Base-by-base conservation (phyloP, 1,140 invertebrate genomes). In the Bombus fervidus region DNA sequence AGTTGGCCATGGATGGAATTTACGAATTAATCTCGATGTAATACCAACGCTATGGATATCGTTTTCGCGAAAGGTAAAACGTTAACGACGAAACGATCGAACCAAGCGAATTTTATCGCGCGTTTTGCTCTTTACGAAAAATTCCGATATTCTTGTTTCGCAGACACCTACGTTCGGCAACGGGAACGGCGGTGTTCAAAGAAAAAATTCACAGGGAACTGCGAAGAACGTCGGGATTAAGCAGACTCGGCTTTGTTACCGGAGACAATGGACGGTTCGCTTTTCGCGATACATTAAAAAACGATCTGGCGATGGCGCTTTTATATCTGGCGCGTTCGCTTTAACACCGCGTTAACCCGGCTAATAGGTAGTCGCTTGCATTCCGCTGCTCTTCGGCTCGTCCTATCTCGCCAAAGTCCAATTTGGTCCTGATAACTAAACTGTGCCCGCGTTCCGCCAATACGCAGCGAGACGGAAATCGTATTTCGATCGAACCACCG, bases 401-500 rank as follows among this genome's bases (percentile, higher is more conserved):
- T 22, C 18, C 34, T 18, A 81, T 77, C 76, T 82, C 66, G 76
- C 43, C 66, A 88, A 77, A 81, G 62, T 88, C 41, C 68, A 88
- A 81, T 89, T 82, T 87, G 73, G 69, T 57, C 31, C 62, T 15
- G 62, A n/a, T 62, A 31, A 34, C 66, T 37, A 87, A 87, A 85
- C 75, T 37, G 47, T 18, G 47, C 5, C 62, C 28, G 39, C 59
- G 22, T 73, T 53, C 47, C 73, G 39, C 68, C 86, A 71, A 59
- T 76, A 80, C 62, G 82, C 77, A 81, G 25, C 77, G 59, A 81
- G 68, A 81, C 84, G 83, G 87, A 88, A 89, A 89, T 89, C 76
- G 88, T 62, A 86, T 89, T 89, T 79, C 89, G 71, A 79, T 85
- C 76, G 83, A 86, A 77, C 57, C n/a, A 66, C 1, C 18, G 47